Evolutionary conservation across 2,888 invertebrate species (phyloP), one percentile per base, ranked within the genome.

Genomic region (Tenodera sinensis): DNA sequence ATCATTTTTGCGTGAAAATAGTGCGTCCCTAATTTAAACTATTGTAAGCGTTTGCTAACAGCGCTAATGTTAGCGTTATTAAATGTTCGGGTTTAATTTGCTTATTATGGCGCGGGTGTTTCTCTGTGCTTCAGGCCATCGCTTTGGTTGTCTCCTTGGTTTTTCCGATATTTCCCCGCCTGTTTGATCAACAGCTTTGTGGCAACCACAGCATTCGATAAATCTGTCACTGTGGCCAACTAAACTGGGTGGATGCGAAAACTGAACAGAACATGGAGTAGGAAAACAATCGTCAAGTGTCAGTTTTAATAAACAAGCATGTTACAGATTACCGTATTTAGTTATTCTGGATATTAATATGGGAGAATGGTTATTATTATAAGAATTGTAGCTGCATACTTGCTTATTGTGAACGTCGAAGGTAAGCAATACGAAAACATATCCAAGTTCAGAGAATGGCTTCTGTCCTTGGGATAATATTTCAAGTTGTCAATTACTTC

Each of bases 301-400:
- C 87, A 89, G 54, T 89, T 71, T 34, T 83, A 71, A 83, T 84
- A 87, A 86, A 85, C 83, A 88, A 89, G 28, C 86, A 89, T 86
- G 88, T 42, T 88, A 88, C 71, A 34, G n/a, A 34, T 84, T 88
- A 83, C 54, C 28, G 30, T 87, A 82, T 87, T 30, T 30, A n/a
- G 42, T 28, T 27, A 42, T 82, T 71, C 81, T 88, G 20, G n/a
- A n/a, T 28, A 89, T n/a, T 90, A 88, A 89, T 90, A 91, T 91
- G 91, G 91, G 89, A 91, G 91, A 90, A 91, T 91, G 91, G 88
- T 91, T 90, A 91, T 90, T 90, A 91, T 90, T 86, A 91, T 90
- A 89, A 91, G 89, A 89, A 90, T 91, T 81, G 54, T 91, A 83
- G 90, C 90, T 88, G 88, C 90, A 87, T 90, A 90, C 88, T 87